Conservation (phyloP, 2,888 invertebrate genomes). For the Gryllus longicercus region DNA sequence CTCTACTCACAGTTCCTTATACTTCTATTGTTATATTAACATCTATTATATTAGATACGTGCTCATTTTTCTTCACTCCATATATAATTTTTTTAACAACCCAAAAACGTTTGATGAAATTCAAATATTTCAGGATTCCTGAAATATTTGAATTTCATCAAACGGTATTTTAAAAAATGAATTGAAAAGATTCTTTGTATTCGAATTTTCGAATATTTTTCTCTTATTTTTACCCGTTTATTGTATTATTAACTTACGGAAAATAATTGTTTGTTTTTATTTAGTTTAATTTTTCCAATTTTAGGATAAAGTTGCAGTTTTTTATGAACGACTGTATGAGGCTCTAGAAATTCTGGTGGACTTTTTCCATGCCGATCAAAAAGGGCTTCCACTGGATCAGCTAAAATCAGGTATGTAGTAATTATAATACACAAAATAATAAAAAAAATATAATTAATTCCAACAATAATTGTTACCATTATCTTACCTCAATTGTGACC, state of each 20-base stretch:
- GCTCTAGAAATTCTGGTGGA: constrained; percentile 75
- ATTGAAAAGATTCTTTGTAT: background rate
- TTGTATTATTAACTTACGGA: background rate
- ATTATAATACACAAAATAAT: background rate
- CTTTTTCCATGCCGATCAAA: constrained; percentile 83
- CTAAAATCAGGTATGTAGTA: constrained; percentile 54
- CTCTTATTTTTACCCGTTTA: background rate
- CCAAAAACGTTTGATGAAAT: no score
- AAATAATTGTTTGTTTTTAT: background rate
- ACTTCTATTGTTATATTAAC: no score
- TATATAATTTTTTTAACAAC: no score
- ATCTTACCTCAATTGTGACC: no score
- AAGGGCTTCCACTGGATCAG: constrained; percentile 69
- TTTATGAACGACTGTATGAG: constrained; percentile 83
- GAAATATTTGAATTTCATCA: no score
- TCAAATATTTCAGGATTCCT: no score
- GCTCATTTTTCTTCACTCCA: no score
- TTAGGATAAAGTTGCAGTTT: constrained; percentile 75
- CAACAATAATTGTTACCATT: no score
- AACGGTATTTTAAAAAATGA: no score
- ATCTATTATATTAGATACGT: no score
- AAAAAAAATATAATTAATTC: no score
- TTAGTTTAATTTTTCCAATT: constrained; percentile 23
- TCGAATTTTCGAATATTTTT: background rate
- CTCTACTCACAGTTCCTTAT: no score